Percentiles rank a stretch among this genome's conserved stretches.
phyloP scores from a whole-genome alignment of 2,113 vertebrate species.

The Lampris megalopsis region DNA sequence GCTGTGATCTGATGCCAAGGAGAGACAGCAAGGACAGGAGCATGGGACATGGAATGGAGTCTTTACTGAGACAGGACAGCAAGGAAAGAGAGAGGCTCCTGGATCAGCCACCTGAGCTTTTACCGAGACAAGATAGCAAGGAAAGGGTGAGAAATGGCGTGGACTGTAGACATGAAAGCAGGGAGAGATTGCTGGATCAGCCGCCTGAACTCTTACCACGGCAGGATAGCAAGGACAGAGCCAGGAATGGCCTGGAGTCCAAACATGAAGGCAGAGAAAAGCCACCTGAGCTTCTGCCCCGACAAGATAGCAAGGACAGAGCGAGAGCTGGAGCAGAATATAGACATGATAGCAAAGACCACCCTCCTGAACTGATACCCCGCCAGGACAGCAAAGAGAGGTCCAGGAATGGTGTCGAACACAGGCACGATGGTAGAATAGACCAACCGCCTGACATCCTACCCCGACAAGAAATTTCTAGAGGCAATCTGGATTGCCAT shows the following conservation, averaged over 20 bases:
- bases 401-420: conserved; percentile 68
- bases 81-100: conserved; percentile 74
- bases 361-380: conserved; percentile 68
- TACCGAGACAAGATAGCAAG: conserved; percentile 75
- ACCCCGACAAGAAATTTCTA: conserved; percentile 67
- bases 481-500: conserved; percentile 22
- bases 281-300: conserved; percentile 64
- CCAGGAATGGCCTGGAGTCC: conserved; percentile 70
- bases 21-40: conserved; percentile 78
- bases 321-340: conserved; percentile 60
- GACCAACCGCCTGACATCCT: conserved; percentile 75
- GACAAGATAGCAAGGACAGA: conserved; percentile 74
- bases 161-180: conserved; percentile 70
- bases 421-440: conserved; percentile 75
- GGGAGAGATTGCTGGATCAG: conserved; percentile 69
- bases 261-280: conserved; percentile 70
- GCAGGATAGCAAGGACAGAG: conserved; percentile 78
- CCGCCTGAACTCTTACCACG: conserved; percentile 71
- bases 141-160: conserved; percentile 67
- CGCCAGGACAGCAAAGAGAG: conserved; percentile 78
- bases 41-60: conserved; percentile 60
- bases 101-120: conserved; percentile 72
- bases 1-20: conserved; percentile 72
- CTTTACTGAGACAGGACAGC: conserved; percentile 67
- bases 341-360: conserved; percentile 69